These are phyloP conservation scores for Nebria salina DNA, from an alignment of 2,888 invertebrate genomes.

Conservation along the genomic window DNA sequence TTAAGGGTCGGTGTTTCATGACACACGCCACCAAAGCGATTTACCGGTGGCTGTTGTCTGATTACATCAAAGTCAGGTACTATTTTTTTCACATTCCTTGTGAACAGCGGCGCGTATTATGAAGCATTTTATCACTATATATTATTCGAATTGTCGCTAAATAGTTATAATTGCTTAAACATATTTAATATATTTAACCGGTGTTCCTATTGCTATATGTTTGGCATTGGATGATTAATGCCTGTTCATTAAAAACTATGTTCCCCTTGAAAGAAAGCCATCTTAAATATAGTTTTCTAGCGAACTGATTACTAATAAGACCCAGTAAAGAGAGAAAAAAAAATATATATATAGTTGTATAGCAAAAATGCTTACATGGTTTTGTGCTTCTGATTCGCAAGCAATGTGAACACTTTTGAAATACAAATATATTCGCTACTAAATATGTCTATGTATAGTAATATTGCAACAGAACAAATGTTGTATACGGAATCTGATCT, in stretches of 20 bases:
- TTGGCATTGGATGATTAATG: no score
- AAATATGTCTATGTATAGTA: slow-evolving; percentile 67
- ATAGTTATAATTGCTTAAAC: no score
- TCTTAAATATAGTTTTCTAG: no score
- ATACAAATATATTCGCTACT: not conserved
- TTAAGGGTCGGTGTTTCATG: slow-evolving; percentile 98
- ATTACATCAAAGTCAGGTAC: slow-evolving; percentile 97
- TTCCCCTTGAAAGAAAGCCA: no score
- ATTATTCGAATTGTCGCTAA: no score
- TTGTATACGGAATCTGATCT: slow-evolving; percentile 97
- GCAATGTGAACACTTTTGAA: slow-evolving; percentile 4
- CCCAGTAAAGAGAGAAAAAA: no score
- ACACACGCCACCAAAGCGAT: slow-evolving; percentile 99
- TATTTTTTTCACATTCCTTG: slow-evolving; percentile 23
- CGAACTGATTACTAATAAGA: no score
- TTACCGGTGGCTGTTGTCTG: slow-evolving; percentile 97
- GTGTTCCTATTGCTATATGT: no score
- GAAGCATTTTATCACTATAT: not conserved
- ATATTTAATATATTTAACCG: no score
- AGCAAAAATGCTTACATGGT: no score
- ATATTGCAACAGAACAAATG: slow-evolving; percentile 96
- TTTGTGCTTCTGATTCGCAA: not conserved
- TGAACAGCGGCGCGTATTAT: slow-evolving; percentile 1
- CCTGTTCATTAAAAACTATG: not conserved
- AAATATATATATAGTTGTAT: no score